phyloP scores from a whole-genome alignment of 2,113 vertebrate genomes.

The Sinocyclocheilus rhinocerous region DNA sequence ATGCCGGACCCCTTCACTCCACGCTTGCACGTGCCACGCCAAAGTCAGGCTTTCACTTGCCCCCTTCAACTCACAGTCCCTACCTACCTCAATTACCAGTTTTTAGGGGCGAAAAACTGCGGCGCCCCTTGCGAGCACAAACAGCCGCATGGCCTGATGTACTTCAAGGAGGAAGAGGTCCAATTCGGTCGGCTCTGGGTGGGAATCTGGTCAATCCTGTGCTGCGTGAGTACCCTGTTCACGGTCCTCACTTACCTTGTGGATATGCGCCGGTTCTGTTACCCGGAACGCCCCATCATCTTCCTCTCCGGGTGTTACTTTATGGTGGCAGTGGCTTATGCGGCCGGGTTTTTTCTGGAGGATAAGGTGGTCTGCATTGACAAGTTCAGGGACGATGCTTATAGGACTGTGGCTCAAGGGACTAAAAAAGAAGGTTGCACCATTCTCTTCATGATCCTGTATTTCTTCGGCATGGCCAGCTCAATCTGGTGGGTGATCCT shows the following conservation, averaged over 20 bases:
- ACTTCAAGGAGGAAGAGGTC: constrained; percentile 87
- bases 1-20: constrained; percentile 71
- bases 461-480: constrained; percentile 94
- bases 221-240: constrained; percentile 88
- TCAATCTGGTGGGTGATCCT: constrained; percentile 96
- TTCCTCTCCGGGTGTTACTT: constrained; percentile 93
- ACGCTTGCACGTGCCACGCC: constrained; percentile 48
- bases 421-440: constrained; percentile 92
- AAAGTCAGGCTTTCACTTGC: constrained; percentile 80
- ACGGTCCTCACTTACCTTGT: constrained; percentile 89
- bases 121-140: constrained; percentile 88
- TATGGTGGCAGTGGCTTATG: constrained; percentile 90
- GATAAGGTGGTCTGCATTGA: constrained; percentile 87
- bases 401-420: constrained; percentile 89
- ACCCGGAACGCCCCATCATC: constrained; percentile 90
- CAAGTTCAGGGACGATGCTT: constrained; percentile 82
- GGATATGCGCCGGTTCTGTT: constrained; percentile 87
- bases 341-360: constrained; percentile 84
- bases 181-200: constrained; percentile 88
- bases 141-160: constrained; percentile 87
- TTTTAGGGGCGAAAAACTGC: constrained; percentile 88
- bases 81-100: constrained; percentile 86
- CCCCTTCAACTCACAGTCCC: constrained; percentile 88
- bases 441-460: constrained; percentile 90
- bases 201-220: constrained; percentile 86